A percentile compares a stretch with the other conserved stretches of the same genome.
phyloP scores from a whole-genome alignment of 2,113 vertebrate genomes.

The Ovis canadensis region DNA sequence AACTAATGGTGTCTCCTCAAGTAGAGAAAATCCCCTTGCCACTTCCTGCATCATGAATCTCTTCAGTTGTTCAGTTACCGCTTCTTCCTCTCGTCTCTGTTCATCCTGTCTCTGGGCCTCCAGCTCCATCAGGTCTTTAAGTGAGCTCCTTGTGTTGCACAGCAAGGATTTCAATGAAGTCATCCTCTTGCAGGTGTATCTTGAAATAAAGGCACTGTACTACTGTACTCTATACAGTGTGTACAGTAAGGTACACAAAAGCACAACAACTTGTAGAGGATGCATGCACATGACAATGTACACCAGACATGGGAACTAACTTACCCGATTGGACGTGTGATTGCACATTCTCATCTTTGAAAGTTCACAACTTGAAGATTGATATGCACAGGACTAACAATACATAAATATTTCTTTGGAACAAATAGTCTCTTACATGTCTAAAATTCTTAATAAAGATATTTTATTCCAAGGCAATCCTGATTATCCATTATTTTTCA shows the following conservation, averaged over 20 bases:
- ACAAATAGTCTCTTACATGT: neutral
- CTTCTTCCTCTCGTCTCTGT: neutral
- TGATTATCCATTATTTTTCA: neutral
- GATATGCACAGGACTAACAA: neutral
- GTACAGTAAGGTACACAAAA: neutral
- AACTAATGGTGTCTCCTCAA: neutral
- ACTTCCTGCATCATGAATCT: neutral
- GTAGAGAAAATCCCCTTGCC: neutral
- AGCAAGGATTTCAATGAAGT: neutral
- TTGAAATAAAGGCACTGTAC: neutral
- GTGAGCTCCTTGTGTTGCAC: neutral
- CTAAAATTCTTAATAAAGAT: neutral
- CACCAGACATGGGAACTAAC: neutral
- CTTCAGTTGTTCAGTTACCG: neutral
- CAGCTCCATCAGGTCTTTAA: neutral
- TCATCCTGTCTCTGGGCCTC: neutral
- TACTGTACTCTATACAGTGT: neutral
- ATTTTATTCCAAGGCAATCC: neutral
- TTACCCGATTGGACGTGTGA: neutral
- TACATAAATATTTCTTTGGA: neutral
- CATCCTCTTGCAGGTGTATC: neutral
- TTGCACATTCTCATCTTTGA: neutral
- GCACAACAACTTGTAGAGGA: neutral
- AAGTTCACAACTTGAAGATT: neutral
- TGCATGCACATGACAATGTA: neutral